Evolutionary conservation across 1,140 invertebrate species (phyloP).

Genomic region (honey bee (Apis mellifera)): Amel_HAv3.1 CM009933.2:3833501-3834000

Average conservation of each 20-base stretch:
- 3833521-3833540: conserved; percentile 73
- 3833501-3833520: conserved; percentile 75
- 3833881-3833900: too few relatives aligned
- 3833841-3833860: too few relatives aligned
- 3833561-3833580: conserved; percentile 79
- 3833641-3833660: conserved; percentile 7
- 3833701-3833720: conserved; percentile 1
- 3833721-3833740: neutral
- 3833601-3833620: conserved; percentile 62
- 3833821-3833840: too few relatives aligned
- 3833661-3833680: neutral
- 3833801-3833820: neutral
- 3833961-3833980: too few relatives aligned
- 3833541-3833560: conserved; percentile 80
- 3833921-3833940: too few relatives aligned
- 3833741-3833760: conserved; percentile 10
- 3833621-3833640: conserved; percentile 73
- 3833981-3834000: too few relatives aligned
- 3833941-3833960: too few relatives aligned
- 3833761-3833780: neutral
- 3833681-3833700: conserved; percentile 21
- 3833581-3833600: conserved; percentile 72
- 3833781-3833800: conserved; percentile 63
- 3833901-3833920: too few relatives aligned
- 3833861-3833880: too few relatives aligned